Percentiles rank a stretch among this genome's conserved stretches.
phyloP scores from a whole-genome alignment of 2,888 invertebrate genomes.

The Polymixis flavicincta region DNA sequence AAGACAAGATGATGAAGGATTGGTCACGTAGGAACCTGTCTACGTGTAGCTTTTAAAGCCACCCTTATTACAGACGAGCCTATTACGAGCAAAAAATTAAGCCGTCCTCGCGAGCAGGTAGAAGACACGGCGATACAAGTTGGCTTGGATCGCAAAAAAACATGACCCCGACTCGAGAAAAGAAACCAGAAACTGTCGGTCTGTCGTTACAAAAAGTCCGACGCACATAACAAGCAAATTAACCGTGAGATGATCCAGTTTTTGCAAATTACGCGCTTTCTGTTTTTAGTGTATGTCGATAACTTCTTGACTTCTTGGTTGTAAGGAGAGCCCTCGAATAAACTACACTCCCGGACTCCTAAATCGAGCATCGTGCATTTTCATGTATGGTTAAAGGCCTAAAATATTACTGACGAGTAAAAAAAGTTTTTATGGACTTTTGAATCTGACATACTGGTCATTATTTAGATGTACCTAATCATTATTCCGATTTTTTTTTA shows the following conservation, averaged over 20 bases:
- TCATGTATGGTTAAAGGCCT: no score
- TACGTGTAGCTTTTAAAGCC: slow-evolving; percentile 38
- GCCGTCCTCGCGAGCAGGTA: slow-evolving; percentile 62
- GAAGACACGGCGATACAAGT: slow-evolving; percentile 61
- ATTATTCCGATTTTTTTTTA: no score
- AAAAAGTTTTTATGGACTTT: no score
- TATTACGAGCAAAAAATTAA: slow-evolving; percentile 64
- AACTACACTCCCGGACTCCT: neutral
- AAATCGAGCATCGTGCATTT: no score
- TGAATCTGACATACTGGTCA: no score
- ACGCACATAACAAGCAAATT: slow-evolving; percentile 73
- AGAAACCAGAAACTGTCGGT: slow-evolving; percentile 70
- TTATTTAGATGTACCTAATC: no score
- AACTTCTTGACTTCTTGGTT: slow-evolving; percentile 29
- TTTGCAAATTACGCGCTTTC: slow-evolving; percentile 70
- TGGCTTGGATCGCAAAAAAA: slow-evolving; percentile 68
- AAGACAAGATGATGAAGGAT: slow-evolving; percentile 20
- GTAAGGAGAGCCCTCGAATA: neutral
- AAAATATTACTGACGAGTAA: no score
- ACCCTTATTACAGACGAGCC: slow-evolving; percentile 60
- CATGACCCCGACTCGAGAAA: slow-evolving; percentile 67
- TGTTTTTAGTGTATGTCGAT: slow-evolving; percentile 47
- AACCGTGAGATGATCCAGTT: slow-evolving; percentile 75
- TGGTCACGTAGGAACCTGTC: slow-evolving; percentile 55
- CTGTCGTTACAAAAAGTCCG: slow-evolving; percentile 69